Base-by-base conservation (phyloP, 2,888 invertebrate species). In the Drosophila falleni region DNA sequence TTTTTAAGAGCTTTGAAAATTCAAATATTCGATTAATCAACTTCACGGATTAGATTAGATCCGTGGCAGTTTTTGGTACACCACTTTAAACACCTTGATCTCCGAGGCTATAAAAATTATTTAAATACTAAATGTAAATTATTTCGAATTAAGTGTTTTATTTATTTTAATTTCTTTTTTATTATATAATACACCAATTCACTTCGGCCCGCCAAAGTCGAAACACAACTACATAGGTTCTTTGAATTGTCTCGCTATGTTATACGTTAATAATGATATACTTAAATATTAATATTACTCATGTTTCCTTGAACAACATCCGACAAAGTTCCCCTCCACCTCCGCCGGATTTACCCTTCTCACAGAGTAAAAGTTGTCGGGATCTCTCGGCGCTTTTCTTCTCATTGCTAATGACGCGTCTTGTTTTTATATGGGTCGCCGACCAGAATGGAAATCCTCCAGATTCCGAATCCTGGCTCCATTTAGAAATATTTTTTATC, bases 361-460 rank as follows among this genome's bases (percentile, higher is more conserved):
- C 89, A 23, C 90, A 90, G 0, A 90, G 65, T 19, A 90, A 61
- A 10, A 90, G 58, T 50, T 90, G 89, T 4, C 89, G 72, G 0
- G 90, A 90, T 46, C 89, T 81, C 58, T 90, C 90, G 49, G 86
- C 89, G 47, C 90, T 90, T 44, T 89, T 89, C 56, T 83, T 89
- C 11, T 87, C 84, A 50, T 90, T 90, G 5, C 87, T 87, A 64
- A 90, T 86, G 26, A 90, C 83, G 39, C 90, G 81, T n/a, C 89
- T 76, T 1, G 88, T 87, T 11, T 88, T 72, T 9, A 86, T 86
- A 35, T 87, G 89, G 19, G 68, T 62, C 5, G 50, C 35, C 35
- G n/a, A n/a, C 19, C 19, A 19, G 13, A 50, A 23, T 9, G 33
- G 50, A 35, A 13, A 23, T n/a, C 35, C 6, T 23, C 33, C 35